Evolutionary conservation across 2,888 invertebrate species (phyloP).

Genomic region (Mesorhabditis spiculigera): DNA sequence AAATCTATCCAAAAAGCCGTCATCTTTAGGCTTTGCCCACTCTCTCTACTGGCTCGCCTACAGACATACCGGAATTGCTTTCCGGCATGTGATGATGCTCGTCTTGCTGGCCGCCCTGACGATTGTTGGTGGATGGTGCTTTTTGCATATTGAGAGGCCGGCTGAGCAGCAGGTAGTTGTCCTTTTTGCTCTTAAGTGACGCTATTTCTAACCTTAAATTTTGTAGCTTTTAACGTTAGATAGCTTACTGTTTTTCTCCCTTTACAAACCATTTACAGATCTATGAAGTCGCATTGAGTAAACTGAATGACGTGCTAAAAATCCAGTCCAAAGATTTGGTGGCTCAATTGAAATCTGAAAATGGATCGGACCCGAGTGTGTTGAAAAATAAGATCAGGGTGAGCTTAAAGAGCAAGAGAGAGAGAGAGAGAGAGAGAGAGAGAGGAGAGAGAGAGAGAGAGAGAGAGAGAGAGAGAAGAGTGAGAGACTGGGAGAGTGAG

Average conservation of each 20-base stretch:
- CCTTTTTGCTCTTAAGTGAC: neutral
- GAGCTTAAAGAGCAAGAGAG: too few relatives aligned
- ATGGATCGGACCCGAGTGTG: too few relatives aligned
- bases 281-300: too few relatives aligned
- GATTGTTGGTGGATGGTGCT: neutral
- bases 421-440: too few relatives aligned
- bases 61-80: neutral
- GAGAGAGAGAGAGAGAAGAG: too few relatives aligned
- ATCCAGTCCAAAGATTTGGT: too few relatives aligned
- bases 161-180: neutral
- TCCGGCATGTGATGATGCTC: neutral
- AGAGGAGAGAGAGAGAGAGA: too few relatives aligned
- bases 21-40: slow-evolving; percentile 6
- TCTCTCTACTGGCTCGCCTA: neutral
- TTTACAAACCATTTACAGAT: neutral
- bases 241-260: neutral
- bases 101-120: neutral
- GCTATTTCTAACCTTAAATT: neutral
- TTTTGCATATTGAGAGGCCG: slow-evolving; percentile 1
- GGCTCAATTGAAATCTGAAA: too few relatives aligned
- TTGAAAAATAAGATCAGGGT: too few relatives aligned
- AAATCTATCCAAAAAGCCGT: too few relatives aligned
- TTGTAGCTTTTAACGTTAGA: neutral
- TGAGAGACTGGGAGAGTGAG: too few relatives aligned
- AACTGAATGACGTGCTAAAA: too few relatives aligned